These are phyloP conservation scores for Hepsetus odoe DNA, from an alignment of 2,113 vertebrate species.

Conservation along the genomic window DNA sequence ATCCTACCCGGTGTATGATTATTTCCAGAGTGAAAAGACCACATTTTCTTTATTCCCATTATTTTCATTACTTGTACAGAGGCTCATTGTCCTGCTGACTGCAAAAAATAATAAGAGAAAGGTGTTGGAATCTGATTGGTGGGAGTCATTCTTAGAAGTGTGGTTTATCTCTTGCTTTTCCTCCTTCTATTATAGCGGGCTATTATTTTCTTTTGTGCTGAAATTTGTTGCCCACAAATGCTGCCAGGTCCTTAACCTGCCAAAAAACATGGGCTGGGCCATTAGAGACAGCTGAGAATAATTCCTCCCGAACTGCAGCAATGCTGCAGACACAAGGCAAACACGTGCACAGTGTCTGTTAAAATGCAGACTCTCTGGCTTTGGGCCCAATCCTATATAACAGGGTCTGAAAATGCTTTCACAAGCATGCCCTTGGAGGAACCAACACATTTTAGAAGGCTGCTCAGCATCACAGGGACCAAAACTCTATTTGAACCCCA, in stretches of 20 bases:
- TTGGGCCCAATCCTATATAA: conserved; percentile 61
- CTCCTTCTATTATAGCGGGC: conserved; percentile 36
- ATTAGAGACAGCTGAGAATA: conserved; percentile 61
- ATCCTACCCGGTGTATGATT: not conserved
- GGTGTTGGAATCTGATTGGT: not conserved
- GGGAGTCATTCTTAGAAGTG: not conserved
- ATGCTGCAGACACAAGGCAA: conserved; percentile 60
- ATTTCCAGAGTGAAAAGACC: not conserved
- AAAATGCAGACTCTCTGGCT: conserved; percentile 57
- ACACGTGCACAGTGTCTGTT: conserved; percentile 59
- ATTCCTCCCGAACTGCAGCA: conserved; percentile 62
- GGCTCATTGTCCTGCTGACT: conserved; percentile 2
- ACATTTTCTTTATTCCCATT: not conserved
- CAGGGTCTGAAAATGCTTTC: conserved; percentile 42
- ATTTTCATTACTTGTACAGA: not conserved
- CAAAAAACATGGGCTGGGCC: conserved; percentile 36
- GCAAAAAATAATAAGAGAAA: not conserved
- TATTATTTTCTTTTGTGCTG: conserved; percentile 41
- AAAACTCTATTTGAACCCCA: conserved; percentile 2
- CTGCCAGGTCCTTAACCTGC: conserved; percentile 45
- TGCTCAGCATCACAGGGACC: not conserved
- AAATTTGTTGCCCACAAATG: conserved; percentile 40
- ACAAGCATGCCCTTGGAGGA: conserved; percentile 51
- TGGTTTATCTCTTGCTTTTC: conserved; percentile 15
- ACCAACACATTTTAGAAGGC: conserved; percentile 47